Evolutionary conservation across 1,140 invertebrate genomes (phyloP).

Genomic region (Schlechtendalia chinensis): DNA sequence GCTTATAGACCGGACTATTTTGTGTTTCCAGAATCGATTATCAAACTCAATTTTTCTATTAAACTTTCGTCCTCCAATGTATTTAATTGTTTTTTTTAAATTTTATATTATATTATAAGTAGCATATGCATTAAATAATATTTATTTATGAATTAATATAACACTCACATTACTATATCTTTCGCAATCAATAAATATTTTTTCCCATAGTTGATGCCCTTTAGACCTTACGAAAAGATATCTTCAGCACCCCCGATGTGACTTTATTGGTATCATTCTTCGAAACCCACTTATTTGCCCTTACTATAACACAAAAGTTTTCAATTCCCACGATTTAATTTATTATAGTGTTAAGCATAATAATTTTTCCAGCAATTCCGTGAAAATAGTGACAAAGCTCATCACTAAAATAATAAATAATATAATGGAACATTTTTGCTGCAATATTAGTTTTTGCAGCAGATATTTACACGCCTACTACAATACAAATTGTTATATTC

Average conservation of each 20-base stretch:
- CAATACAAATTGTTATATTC: too few relatives aligned
- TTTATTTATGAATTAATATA: not conserved
- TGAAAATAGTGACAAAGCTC: not conserved
- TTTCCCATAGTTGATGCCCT: not conserved
- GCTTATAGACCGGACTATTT: not conserved
- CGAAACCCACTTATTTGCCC: not conserved
- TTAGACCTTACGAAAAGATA: not conserved
- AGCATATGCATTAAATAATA: not conserved
- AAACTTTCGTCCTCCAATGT: not conserved
- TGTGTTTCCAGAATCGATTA: not conserved
- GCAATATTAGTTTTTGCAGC: too few relatives aligned
- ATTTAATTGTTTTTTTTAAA: not conserved
- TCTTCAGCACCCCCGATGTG: not conserved
- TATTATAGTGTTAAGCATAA: not conserved
- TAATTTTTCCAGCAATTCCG: not conserved
- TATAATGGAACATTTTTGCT: not conserved
- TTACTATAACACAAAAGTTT: not conserved
- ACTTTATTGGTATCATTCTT: conserved; percentile 20
- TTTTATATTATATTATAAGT: not conserved
- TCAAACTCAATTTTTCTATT: not conserved
- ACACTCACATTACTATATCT: not conserved
- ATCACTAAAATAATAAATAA: not conserved
- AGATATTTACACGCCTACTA: too few relatives aligned
- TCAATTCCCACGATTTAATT: conserved; percentile 20
- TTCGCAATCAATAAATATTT: not conserved